phyloP scores from a whole-genome alignment of 2,113 vertebrate genomes.

The Pavo muticus region DNA sequence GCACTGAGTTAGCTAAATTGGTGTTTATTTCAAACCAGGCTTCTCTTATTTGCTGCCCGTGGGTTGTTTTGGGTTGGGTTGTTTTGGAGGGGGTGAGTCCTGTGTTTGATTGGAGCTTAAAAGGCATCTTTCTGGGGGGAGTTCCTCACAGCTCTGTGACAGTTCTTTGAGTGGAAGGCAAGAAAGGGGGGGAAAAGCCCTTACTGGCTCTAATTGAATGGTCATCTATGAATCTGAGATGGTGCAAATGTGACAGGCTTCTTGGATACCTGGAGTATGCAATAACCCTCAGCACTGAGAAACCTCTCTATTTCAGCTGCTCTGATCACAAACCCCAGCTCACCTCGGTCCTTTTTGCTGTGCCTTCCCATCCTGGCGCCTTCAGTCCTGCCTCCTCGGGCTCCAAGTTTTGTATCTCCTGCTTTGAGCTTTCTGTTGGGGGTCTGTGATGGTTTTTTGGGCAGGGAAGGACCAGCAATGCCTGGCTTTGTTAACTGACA shows the following conservation, averaged over 20 bases:
- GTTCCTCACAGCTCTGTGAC: neutral
- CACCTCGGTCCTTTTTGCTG: slow-evolving; percentile 2
- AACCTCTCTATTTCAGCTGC: neutral
- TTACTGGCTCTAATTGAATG: neutral
- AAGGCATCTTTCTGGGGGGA: neutral
- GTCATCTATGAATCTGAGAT: neutral
- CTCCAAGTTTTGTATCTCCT: neutral
- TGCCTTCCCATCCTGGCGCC: neutral
- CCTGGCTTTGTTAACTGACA: neutral
- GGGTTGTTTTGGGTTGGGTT: neutral
- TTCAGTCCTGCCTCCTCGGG: neutral
- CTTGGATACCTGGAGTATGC: neutral
- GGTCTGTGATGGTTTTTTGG: slow-evolving; percentile 13
- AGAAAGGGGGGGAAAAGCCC: fast-evolving
- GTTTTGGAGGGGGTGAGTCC: neutral
- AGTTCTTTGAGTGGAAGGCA: neutral
- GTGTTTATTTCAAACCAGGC: neutral
- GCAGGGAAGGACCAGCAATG: neutral
- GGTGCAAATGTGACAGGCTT: fast-evolving
- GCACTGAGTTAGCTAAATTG: neutral
- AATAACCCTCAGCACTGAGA: neutral
- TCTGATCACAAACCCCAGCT: neutral
- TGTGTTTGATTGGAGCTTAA: neutral
- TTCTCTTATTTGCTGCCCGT: neutral
- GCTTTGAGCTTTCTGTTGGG: neutral